These are phyloP conservation scores for Notarius quadriscutis DNA, from an alignment of 2,113 vertebrate species.

Conservation along the genomic window DNA sequence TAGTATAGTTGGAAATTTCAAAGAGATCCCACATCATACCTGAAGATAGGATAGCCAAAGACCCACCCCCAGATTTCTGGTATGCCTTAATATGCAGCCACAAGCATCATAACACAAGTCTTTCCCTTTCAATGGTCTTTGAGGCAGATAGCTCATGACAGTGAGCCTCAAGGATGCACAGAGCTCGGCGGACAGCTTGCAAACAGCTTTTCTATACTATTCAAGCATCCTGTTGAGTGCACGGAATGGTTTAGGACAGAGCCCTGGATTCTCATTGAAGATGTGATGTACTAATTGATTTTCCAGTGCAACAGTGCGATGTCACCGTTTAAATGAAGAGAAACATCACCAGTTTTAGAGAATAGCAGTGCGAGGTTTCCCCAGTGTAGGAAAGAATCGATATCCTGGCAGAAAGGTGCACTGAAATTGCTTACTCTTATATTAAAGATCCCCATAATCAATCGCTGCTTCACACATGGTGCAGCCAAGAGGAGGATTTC, in stretches of 20 bases:
- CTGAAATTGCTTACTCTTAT: slow-evolving; percentile 72
- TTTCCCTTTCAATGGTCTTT: not conserved
- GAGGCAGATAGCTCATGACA: not conserved
- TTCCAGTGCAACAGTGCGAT: not conserved
- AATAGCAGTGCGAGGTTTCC: slow-evolving; percentile 66
- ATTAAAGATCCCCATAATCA: slow-evolving; percentile 71
- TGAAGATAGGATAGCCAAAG: not conserved
- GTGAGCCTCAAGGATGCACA: not conserved
- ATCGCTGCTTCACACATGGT: slow-evolving; percentile 59
- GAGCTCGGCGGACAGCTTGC: not conserved
- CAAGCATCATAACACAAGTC: not conserved
- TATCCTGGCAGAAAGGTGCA: slow-evolving; percentile 57
- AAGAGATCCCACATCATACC: not conserved
- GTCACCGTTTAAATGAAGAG: slow-evolving; percentile 57
- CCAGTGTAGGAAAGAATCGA: slow-evolving; percentile 63
- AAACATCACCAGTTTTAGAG: slow-evolving; percentile 64
- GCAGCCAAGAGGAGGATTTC: slow-evolving; percentile 69
- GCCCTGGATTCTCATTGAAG: not conserved
- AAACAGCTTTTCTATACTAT: not conserved
- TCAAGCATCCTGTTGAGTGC: not conserved
- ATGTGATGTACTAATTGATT: not conserved
- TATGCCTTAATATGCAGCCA: not conserved
- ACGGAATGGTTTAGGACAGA: not conserved
- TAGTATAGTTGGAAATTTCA: not conserved
- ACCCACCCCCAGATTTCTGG: not conserved